Percentiles rank a stretch among this genome's conserved stretches.
phyloP scores from a whole-genome alignment of 2,113 vertebrate genomes.

The Xerus inauris region DNA sequence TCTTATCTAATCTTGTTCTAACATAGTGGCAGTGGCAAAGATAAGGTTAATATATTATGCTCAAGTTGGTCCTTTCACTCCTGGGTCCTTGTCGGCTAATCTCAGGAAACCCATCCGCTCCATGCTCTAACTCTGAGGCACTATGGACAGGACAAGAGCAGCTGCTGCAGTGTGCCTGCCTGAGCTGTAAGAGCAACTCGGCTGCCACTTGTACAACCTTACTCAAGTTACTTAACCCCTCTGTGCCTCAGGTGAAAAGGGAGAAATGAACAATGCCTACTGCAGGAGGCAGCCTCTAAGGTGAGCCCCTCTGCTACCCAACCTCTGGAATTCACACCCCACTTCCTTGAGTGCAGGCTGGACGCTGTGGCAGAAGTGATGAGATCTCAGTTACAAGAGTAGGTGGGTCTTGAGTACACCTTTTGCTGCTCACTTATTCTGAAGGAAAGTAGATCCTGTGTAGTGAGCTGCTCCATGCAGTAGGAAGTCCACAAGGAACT shows the following conservation, averaged over 20 bases:
- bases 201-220: background rate
- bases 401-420: background rate
- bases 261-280: background rate
- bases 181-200: background rate
- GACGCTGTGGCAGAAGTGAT: background rate
- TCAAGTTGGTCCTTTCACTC: no score
- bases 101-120: background rate
- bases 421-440: background rate
- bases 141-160: rapidly evolving
- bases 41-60: background rate
- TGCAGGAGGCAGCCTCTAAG: background rate
- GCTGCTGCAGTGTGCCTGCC: background rate
- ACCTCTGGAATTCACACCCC: background rate
- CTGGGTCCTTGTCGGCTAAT: background rate
- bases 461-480: background rate
- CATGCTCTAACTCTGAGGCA: background rate
- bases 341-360: background rate
- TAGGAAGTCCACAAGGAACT: background rate
- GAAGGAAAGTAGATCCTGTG: background rate
- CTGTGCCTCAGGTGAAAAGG: background rate
- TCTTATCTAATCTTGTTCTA: background rate
- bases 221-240: background rate
- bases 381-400: background rate
- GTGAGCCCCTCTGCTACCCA: rapidly evolving
- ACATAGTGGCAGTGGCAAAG: background rate